Conservation (phyloP, 2,888 invertebrate genomes). For the Calameuta filiformis region DNA sequence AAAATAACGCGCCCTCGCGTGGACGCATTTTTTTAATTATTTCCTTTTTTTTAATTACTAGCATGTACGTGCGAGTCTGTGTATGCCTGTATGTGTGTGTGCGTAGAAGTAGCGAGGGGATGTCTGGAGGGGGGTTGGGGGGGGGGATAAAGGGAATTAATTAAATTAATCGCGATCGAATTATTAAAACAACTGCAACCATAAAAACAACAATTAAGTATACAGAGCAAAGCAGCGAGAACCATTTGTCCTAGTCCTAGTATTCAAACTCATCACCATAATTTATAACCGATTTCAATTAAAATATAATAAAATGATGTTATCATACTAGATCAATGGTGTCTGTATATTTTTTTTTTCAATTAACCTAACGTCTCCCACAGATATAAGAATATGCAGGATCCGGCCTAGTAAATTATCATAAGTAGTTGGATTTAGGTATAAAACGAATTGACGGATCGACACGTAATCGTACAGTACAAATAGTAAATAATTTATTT, state of each 20-base stretch:
- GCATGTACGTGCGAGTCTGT: not conserved
- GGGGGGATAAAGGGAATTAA: not conserved
- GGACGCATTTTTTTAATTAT: not conserved
- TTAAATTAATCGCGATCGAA: not conserved
- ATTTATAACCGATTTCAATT: constrained; percentile 51
- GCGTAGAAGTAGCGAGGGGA: not conserved
- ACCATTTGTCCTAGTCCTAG: constrained; percentile 53
- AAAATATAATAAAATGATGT: constrained; percentile 51
- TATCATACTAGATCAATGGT: constrained; percentile 36
- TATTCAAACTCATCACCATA: constrained; percentile 51
- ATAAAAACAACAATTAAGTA: constrained; percentile 2
- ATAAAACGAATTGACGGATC: not conserved
- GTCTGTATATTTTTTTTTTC: not conserved
- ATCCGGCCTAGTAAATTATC: not conserved
- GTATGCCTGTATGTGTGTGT: not conserved
- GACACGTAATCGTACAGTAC: not conserved
- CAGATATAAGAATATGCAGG: not conserved
- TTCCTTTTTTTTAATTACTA: not conserved
- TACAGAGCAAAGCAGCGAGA: constrained; percentile 41
- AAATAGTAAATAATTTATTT: not conserved
- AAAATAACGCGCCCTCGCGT: not conserved
- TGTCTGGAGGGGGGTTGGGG: not conserved
- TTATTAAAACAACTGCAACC: not conserved
- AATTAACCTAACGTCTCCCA: not conserved
- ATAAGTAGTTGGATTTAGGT: not conserved